Evolutionary conservation across 2,113 vertebrate species (phyloP).

Genomic region (Eulemur rufifrons): DNA sequence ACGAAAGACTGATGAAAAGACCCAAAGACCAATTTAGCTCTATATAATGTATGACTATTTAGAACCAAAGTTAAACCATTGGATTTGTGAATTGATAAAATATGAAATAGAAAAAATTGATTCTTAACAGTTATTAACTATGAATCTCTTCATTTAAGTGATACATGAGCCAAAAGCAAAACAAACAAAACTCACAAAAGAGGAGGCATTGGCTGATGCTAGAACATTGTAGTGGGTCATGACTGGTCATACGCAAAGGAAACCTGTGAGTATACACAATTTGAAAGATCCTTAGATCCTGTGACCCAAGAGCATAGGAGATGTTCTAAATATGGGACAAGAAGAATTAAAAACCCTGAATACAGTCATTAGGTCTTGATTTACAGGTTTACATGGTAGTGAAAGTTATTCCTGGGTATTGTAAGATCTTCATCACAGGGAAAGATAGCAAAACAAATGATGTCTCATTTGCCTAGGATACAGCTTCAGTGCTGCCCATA

Average conservation of each 20-base stretch:
- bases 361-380: neutral
- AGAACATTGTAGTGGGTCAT: neutral
- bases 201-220: neutral
- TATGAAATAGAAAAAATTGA: neutral
- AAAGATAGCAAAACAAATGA: neutral
- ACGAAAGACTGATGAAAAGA: neutral
- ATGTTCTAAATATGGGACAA: neutral
- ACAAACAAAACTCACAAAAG: neutral
- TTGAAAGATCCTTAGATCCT: neutral
- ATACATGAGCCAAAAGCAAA: neutral
- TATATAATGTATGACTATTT: neutral
- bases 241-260: accelerated
- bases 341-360: neutral
- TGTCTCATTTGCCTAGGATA: neutral
- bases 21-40: neutral
- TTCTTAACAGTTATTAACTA: neutral
- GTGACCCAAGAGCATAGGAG: neutral
- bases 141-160: neutral
- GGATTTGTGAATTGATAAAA: neutral
- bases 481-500: neutral
- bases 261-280: accelerated
- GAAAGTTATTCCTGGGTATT: neutral
- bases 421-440: neutral
- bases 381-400: neutral
- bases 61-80: neutral